phyloP scores from a whole-genome alignment of 2,888 invertebrate genomes.

The Amphimallon solstitiale region DNA sequence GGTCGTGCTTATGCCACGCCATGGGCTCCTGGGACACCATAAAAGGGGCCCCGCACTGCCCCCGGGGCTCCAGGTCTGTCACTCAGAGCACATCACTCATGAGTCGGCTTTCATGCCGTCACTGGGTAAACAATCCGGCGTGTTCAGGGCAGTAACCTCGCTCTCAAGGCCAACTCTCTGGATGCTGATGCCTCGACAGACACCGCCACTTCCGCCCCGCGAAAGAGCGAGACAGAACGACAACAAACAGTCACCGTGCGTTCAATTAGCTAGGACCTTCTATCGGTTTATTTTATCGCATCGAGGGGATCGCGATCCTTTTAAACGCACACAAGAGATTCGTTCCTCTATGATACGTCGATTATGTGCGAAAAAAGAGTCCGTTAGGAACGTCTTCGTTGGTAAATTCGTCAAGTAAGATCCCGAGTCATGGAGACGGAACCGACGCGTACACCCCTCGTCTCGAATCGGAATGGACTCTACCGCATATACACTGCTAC shows the following conservation, averaged over 20 bases:
- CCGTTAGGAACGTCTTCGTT: constrained; percentile 21
- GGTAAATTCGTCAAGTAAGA: constrained; percentile 32
- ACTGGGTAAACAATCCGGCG: constrained; percentile 64
- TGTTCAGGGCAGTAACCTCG: constrained; percentile 63
- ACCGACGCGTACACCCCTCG: constrained; percentile 61
- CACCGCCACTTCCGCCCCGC: constrained; percentile 59
- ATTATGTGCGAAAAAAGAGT: constrained; percentile 3
- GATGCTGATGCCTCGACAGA: constrained; percentile 57
- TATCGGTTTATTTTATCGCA: constrained; percentile 44
- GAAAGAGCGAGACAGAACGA: constrained; percentile 58
- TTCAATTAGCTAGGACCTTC: constrained; percentile 32
- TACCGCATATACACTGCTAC: constrained; percentile 59
- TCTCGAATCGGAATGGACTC: constrained; percentile 63
- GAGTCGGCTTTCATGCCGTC: constrained; percentile 54
- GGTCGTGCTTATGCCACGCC: constrained; percentile 82
- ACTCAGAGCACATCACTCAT: constrained; percentile 50
- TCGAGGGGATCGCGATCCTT: constrained; percentile 13
- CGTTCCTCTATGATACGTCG: constrained; percentile 2
- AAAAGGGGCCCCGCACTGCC: constrained; percentile 61
- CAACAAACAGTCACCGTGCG: constrained; percentile 53
- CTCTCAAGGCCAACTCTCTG: constrained; percentile 59
- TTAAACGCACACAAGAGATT: background rate
- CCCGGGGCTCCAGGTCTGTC: constrained; percentile 71
- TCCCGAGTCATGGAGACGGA: constrained; percentile 44
- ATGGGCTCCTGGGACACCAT: constrained; percentile 67